A percentile compares a stretch with the other conserved stretches of the same genome.
These are phyloP conservation scores for Conomelus anceps DNA, from an alignment of 2,888 invertebrate species.

Conservation along the genomic window DNA sequence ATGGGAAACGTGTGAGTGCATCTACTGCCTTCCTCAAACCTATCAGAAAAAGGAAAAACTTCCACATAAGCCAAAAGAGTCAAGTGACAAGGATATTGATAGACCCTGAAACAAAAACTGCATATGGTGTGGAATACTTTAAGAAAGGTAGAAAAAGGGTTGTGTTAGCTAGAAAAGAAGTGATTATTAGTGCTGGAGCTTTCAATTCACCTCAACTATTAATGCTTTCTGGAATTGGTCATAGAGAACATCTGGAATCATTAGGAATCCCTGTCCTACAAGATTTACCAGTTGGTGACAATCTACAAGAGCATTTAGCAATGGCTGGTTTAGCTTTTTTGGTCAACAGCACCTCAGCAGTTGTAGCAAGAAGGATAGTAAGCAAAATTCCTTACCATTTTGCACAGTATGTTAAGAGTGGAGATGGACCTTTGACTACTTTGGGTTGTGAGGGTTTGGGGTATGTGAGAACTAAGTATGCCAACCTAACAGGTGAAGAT, in stretches of 20 bases:
- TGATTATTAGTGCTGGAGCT: constrained; percentile 68
- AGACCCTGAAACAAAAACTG: constrained; percentile 44
- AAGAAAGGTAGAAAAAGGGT: constrained; percentile 43
- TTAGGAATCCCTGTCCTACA: constrained; percentile 50
- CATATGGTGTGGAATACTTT: constrained; percentile 51
- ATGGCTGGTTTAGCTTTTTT: constrained; percentile 35
- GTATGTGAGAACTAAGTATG: constrained; percentile 42
- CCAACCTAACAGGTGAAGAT: constrained; percentile 34
- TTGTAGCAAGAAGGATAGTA: constrained; percentile 18
- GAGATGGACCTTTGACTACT: constrained; percentile 40
- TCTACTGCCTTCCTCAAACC: constrained; percentile 55
- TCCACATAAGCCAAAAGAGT: constrained; percentile 51
- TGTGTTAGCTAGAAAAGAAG: constrained; percentile 55
- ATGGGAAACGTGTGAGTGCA: constrained; percentile 46
- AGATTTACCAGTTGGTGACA: constrained; percentile 54
- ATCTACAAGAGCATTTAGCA: constrained; percentile 52
- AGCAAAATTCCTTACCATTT: constrained; percentile 2
- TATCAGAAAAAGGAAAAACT: constrained; percentile 47
- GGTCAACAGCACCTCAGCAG: constrained; percentile 30
- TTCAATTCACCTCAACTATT: constrained; percentile 75
- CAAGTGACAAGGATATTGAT: constrained; percentile 52
- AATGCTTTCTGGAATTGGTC: constrained; percentile 69
- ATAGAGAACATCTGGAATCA: constrained; percentile 49
- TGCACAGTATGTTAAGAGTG: constrained; percentile 25
- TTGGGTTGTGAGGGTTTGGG: constrained; percentile 45